Base-by-base conservation (phyloP, 2,888 invertebrate genomes). In the Drosophila meridiana region DNA sequence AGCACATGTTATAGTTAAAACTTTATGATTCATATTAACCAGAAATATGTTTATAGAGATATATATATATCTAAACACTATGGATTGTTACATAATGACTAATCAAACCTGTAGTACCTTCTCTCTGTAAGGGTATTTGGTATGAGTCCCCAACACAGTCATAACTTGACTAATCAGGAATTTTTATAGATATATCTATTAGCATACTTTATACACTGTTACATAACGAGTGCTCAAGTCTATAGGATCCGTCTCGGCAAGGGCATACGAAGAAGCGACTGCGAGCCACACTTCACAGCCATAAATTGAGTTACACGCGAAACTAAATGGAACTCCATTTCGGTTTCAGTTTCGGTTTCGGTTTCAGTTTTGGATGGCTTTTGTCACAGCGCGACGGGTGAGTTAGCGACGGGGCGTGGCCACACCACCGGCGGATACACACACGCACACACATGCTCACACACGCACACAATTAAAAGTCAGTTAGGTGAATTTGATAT, bases 401-500 rank as follows among this genome's bases (percentile, higher is more conserved):
- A 14, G 43, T 26, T 43, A 20, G 45, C 9, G 9, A 7, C 9
- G 43, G 34, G 52, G 48, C n/a, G 67, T 32, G 45, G 58, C 53
- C n/a, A n/a, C n/a, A n/a, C 9, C 50, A 32, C 9, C 11, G 52
- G 3, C 53, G 3, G 13, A 26, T 28, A 20, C 47, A 26, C 45
- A 14, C 34, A 50, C 45, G 40, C 53, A 30, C 11, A 48, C 28
- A 14, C 50, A 5, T 2, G 8, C 38, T 56, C 45, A 75, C 80
- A 7, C 43, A 28, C 30, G 30, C 34, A 70, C 36, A 82, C 78
- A 84, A 80, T 80, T 88, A 86, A 88, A 86, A 86, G 55, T 65
- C 76, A 78, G 73, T 88, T 88, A 83, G 86, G 36, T 74, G 76
- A 76, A 81, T 88, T 72, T 70, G 70, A 80, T 78, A 80, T 72